phyloP scores from a whole-genome alignment of 2,888 invertebrate species.

The Conchocele bisecta region DNA sequence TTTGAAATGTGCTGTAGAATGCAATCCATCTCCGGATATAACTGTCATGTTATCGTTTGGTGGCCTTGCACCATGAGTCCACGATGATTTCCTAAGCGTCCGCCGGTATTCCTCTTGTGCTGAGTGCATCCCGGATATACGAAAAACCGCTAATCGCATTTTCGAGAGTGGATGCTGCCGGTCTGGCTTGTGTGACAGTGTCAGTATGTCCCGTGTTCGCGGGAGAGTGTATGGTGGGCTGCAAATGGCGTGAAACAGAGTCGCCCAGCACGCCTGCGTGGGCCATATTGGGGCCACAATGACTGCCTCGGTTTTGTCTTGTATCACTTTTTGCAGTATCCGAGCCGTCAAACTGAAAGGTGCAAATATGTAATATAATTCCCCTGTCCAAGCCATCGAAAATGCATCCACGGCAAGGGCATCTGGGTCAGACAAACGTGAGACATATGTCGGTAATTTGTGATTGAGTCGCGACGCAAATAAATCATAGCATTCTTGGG shows the following conservation, averaged over 20 bases:
- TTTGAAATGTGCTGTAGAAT: conserved; percentile 19
- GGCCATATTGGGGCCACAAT: conserved; percentile 33
- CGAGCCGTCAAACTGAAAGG: conserved; percentile 30
- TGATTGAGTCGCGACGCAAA: conserved; percentile 35
- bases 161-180: conserved; percentile 30
- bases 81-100: conserved; percentile 37
- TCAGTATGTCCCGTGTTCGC: neutral
- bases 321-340: conserved; percentile 26
- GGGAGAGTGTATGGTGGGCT: neutral
- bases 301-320: conserved; percentile 30
- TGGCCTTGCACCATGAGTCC: conserved; percentile 39
- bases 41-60: conserved; percentile 40
- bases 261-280: conserved; percentile 37
- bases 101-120: conserved; percentile 28
- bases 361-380: conserved; percentile 23
- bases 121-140: conserved; percentile 45
- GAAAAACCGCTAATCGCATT: conserved; percentile 40
- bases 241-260: neutral
- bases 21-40: conserved; percentile 46
- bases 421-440: conserved; percentile 9
- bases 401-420: conserved; percentile 35
- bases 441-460: conserved; percentile 13
- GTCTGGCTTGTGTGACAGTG: conserved; percentile 19
- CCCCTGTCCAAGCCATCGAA: conserved; percentile 8
- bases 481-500: too few relatives aligned